Conservation (phyloP, 2,888 invertebrate genomes). For the Boloria selene region DNA sequence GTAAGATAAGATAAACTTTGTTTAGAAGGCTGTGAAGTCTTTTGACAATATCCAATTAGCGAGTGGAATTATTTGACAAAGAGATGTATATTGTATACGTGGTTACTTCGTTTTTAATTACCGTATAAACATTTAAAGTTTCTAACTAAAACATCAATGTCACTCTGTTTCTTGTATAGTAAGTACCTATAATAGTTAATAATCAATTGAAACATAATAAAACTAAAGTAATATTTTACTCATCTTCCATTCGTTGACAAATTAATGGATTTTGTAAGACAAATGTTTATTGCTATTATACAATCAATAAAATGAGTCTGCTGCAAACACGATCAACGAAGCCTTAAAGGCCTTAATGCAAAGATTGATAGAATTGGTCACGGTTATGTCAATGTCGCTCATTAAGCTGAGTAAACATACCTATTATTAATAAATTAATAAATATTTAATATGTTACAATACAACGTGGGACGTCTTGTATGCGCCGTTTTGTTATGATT, state of each 20-base stretch:
- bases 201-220: neutral
- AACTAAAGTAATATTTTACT: neutral
- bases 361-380: conserved; percentile 31
- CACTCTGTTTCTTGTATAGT: neutral
- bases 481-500: neutral
- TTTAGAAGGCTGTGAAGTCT: conserved; percentile 25
- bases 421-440: conserved; percentile 1
- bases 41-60: conserved; percentile 15
- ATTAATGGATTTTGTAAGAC: conserved; percentile 1
- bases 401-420: conserved; percentile 25
- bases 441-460: neutral
- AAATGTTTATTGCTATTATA: conserved; percentile 12
- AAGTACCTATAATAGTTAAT: neutral
- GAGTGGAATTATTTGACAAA: conserved; percentile 7
- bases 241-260: neutral
- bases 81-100: neutral
- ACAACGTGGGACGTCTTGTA: conserved; percentile 7
- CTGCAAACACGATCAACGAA: conserved; percentile 10
- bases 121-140: neutral
- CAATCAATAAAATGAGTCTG: conserved; percentile 16
- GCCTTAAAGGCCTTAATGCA: conserved; percentile 20
- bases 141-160: neutral
- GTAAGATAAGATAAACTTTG: conserved; percentile 22
- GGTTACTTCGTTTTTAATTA: conserved; percentile 2
- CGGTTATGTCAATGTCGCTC: conserved; percentile 37